Base-by-base conservation (phyloP, 1,140 invertebrate genomes). In the Stegodyphus dumicola region DNA sequence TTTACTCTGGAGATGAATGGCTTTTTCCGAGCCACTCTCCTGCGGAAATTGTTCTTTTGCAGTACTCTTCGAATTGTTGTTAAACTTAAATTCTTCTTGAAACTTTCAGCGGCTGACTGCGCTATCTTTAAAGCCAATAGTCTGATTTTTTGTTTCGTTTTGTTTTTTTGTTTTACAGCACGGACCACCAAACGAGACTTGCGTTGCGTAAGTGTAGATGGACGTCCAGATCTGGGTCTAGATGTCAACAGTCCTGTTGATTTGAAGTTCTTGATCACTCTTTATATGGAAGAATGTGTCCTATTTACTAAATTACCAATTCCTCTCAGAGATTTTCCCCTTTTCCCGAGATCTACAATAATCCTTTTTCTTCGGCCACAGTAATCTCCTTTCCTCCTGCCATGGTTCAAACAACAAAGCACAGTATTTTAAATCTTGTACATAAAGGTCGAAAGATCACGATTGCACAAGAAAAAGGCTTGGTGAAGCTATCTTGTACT, bases 261-360 rank as follows among this genome's bases (percentile, higher is more conserved):
- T 5, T 49, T 6, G 66, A 51, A 77, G 13, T 77, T 67, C n/a
- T 64, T 52, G 9, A 65, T 75, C 53, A 18, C 54, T 64, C 49
- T 64, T 64, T 76, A 54, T 7, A 65, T n/a, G 9, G 15, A 76
- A 6, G 18, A n/a, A 76, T 76, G 74, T 9, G 9, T 76, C 33
- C 13, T 51, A 7, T 18, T 53, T 18, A 76, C 56, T 10, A 49
- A 33, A 6, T n/a, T 33, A 48, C n/a, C 53, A 64, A 77, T 52
- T 77, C 51, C n/a, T 66, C 1, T 17, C 15, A 77, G 49, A 77
- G 48, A 67, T 67, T 77, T 77, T 48, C 64, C 60, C 5, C 33
- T 13, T 66, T 77, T 66, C 6, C 13, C 17, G 5, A 60, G 15
- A 60, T 60, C 56, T 60, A 60, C 56, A 60, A 5, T 5, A 33